Evolutionary conservation across 2,888 invertebrate genomes (phyloP), one percentile per base, ranked within the genome.

Genomic region (Tetropium fuscum): DNA sequence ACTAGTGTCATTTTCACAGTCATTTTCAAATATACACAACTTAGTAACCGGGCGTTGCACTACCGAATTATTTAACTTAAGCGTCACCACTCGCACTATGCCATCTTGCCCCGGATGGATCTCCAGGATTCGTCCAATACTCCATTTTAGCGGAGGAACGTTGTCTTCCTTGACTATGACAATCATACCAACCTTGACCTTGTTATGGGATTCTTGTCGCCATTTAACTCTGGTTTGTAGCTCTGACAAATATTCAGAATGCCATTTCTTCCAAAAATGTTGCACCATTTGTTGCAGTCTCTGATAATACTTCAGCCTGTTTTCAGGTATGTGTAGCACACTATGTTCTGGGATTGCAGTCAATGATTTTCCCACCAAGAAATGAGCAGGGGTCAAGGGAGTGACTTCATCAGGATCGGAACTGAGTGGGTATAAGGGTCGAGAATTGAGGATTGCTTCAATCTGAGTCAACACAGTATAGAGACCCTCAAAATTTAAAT

Each of bases 321-420:
- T n/a, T n/a, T n/a, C n/a, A n/a, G n/a, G n/a, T n/a, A n/a, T n/a
- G n/a, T n/a, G n/a, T n/a, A n/a, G n/a, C n/a, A n/a, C n/a, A n/a
- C n/a, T n/a, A n/a, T n/a, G n/a, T n/a, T n/a, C n/a, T n/a, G n/a
- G n/a, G n/a, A n/a, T n/a, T n/a, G n/a, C n/a, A n/a, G 48, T 48
- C 19, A 48, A 16, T 13, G 13, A 3, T 11, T 11, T 22, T 11
- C 53, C 44, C 22, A 44, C 22, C 41, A 44, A 44, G 10, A 53
- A 44, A 13, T 53, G 53, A n/a, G 16, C 30, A 4, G 53, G 53
- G 7, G 53, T 51, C 6, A 51, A 8, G 20, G 22, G 40, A 19
- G 19, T 13, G 7, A 53, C 27, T 16, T 53, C 2, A 30, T 27
- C 25, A 32, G 53, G 53, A 22, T 40, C 22, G n/a, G 16, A 25